Percentiles rank a stretch among this genome's conserved stretches.
Conservation (phyloP, 2,888 invertebrate species). For the Ormyrus rosae region DNA sequence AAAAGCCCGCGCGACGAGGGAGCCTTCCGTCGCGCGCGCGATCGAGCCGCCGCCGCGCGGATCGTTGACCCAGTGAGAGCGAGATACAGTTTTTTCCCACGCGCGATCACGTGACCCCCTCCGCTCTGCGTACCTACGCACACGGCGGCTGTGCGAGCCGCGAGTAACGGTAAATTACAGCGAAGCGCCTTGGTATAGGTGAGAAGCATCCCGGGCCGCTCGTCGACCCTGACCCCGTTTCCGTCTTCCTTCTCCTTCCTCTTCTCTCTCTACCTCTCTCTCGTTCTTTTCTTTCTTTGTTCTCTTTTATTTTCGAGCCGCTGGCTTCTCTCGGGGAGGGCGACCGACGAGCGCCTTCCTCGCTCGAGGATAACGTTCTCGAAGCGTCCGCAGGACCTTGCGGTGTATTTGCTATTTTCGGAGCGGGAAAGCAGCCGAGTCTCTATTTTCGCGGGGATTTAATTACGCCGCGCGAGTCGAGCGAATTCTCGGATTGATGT, state of each 20-base stretch:
- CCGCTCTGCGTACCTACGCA: too few species aligned
- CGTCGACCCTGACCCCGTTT: slow-evolving; percentile 51
- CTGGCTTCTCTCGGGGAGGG: too few species aligned
- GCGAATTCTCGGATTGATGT: too few species aligned
- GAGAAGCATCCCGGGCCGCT: slow-evolving; percentile 14
- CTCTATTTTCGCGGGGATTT: too few species aligned
- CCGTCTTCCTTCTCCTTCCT: too few species aligned
- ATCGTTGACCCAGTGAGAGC: slow-evolving; percentile 58
- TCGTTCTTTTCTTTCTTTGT: background rate
- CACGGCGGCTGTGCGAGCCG: too few species aligned
- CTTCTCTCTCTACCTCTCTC: slow-evolving; percentile 16
- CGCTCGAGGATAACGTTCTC: too few species aligned
- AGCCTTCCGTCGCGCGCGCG: too few species aligned
- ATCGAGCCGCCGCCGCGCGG: slow-evolving; percentile 9
- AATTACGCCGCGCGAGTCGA: too few species aligned
- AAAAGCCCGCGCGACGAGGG: too few species aligned
- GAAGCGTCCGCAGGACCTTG: too few species aligned
- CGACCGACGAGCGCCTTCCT: background rate
- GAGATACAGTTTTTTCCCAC: slow-evolving; percentile 56
- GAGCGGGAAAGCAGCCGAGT: background rate
- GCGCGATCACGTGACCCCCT: slow-evolving; percentile 3
- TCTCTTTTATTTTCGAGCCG: too few species aligned
- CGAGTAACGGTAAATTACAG: slow-evolving; percentile 43
- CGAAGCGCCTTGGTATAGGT: slow-evolving; percentile 18
- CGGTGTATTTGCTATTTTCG: background rate